Evolutionary conservation across 2,797 vertebrate genomes (phyloP), one percentile per base, ranked within the genome.

Genomic region (Phoebastria nigripes): DNA sequence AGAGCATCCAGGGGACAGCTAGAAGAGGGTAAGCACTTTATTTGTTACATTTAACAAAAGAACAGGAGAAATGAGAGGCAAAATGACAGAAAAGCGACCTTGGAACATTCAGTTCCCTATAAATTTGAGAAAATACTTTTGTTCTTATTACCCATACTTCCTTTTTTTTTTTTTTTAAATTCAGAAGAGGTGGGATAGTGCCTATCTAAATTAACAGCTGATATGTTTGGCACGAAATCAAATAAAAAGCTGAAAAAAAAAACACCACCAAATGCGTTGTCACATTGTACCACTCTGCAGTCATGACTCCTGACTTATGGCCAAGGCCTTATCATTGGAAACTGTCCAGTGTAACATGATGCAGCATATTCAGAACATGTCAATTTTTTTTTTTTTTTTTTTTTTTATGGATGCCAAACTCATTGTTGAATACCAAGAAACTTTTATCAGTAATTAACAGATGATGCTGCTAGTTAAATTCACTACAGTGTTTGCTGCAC

Each of bases 401-500:
- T 54, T 18, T 67, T 73, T 82, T 35, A 59, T 46, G 19, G 12
- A 69, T 89, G 10, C 13, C 19, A 70, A 79, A 70, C 7, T 66
- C 52, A 46, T 3, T 65, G 13, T 17, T 77, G 44, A 94, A 73
- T 70, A 90, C 15, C 4, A 82, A 73, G 52, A 93, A 76, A n/a
- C 19, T 84, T 87, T 90, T 89, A 93, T 94, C 90, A 89, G 66
- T 44, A 72, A 78, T 90, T 90, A 93, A 76, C 39, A 93, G 62
- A 79, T 52, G 46, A 70, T 39, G 29, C 14, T 66, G 26, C 46
- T 51, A 69, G 62, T 87, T 91, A 87, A 71, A 87, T 54, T 76
- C 4, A 0, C 14, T 79, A 25, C 9, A 69, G 17, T 35, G 13
- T 39, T 81, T 76, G 8, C n/a, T 86, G 9, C 39, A 46, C 7